These are phyloP conservation scores for Champsocephalus esox DNA, from an alignment of 2,797 vertebrate species.

Conservation along the genomic window DNA sequence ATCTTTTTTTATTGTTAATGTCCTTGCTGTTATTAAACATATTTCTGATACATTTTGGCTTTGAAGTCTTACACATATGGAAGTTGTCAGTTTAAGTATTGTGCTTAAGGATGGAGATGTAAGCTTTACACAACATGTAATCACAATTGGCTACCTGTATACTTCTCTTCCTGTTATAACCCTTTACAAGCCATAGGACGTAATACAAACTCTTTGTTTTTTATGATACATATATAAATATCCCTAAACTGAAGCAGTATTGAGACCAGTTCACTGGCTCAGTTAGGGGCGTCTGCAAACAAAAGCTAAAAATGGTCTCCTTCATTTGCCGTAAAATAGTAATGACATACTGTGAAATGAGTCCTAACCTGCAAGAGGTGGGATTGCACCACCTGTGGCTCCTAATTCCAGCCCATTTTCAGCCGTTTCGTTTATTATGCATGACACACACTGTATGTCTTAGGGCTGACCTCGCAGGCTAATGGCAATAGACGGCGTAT, in stretches of 20 bases:
- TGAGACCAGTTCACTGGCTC: background rate
- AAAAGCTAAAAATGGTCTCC: constrained; percentile 27
- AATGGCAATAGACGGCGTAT: constrained; percentile 30
- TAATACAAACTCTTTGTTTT: background rate
- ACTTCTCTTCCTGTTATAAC: background rate
- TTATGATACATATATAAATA: background rate
- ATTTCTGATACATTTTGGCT: background rate
- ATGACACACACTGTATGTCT: constrained; percentile 47
- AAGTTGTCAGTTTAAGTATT: background rate
- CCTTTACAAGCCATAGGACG: background rate
- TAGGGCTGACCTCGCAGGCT: constrained; percentile 53
- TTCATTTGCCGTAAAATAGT: constrained; percentile 53
- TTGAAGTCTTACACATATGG: background rate
- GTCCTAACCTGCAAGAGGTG: constrained; percentile 40
- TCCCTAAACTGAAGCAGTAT: background rate
- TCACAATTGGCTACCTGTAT: background rate
- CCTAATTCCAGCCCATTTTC: constrained; percentile 43
- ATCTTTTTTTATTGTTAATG: too few species aligned
- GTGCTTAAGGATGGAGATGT: constrained; percentile 7
- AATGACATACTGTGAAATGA: constrained; percentile 45
- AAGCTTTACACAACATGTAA: constrained; percentile 1
- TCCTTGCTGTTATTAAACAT: too few species aligned
- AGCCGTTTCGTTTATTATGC: constrained; percentile 48
- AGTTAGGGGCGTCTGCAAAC: constrained; percentile 25
- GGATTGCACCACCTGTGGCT: constrained; percentile 37